phyloP scores from a whole-genome alignment of 2,797 vertebrate species.

The Smutsia temminckii region DNA sequence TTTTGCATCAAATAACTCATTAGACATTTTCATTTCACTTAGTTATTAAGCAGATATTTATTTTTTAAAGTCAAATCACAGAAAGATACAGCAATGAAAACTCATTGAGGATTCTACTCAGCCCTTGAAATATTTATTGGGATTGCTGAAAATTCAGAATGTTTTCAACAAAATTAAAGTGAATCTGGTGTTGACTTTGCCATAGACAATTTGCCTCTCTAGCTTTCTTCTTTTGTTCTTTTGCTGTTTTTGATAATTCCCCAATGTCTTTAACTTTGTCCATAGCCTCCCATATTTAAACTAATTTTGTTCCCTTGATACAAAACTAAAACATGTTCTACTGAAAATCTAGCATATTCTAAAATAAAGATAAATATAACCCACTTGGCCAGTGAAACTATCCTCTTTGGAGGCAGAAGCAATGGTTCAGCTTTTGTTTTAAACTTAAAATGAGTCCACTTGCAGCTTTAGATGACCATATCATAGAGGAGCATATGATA shows the following conservation, averaged over 20 bases:
- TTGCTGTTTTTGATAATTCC: not conserved
- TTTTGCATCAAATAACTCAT: not conserved
- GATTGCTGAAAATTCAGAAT: not conserved
- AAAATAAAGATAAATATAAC: not conserved
- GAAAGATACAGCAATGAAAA: not conserved
- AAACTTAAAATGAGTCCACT: constrained; percentile 6
- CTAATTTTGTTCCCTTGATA: not conserved
- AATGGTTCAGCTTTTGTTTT: constrained; percentile 17
- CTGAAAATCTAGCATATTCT: not conserved
- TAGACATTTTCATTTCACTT: not conserved
- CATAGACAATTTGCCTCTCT: not conserved
- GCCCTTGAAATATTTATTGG: not conserved
- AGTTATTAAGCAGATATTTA: not conserved
- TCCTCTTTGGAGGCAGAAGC: not conserved
- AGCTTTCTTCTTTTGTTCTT: not conserved
- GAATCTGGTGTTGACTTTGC: constrained; percentile 32
- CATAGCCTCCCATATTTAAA: not conserved
- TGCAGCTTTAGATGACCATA: not conserved
- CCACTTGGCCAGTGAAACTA: not conserved
- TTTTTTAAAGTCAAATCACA: not conserved
- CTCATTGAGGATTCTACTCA: not conserved
- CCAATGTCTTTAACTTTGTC: not conserved
- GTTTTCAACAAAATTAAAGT: not conserved
- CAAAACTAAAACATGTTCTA: not conserved
- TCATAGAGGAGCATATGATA: not conserved